phyloP scores from a whole-genome alignment of 64 coral and sea anemone species.

The Actinia tenebrosa region DNA sequence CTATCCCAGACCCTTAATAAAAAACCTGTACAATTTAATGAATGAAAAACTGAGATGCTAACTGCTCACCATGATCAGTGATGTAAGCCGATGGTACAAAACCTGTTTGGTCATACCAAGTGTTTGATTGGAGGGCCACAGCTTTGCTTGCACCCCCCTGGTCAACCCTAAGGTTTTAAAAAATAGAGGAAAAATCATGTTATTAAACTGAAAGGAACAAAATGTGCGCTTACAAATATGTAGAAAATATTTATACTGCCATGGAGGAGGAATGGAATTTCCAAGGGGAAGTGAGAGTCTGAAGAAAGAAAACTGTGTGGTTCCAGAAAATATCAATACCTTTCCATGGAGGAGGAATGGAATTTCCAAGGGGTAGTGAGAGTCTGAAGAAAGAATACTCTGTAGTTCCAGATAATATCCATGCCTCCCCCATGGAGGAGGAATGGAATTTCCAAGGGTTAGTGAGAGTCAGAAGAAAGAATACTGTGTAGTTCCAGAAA shows the following conservation, averaged over 20 bases:
- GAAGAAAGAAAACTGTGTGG: neutral
- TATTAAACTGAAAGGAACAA: neutral
- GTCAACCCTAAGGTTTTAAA: conserved; percentile 29
- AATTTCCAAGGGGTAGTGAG: too few relatives aligned
- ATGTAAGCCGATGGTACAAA: conserved; percentile 47
- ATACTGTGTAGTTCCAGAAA: neutral
- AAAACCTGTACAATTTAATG: too few relatives aligned
- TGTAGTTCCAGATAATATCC: too few relatives aligned
- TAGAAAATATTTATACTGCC: too few relatives aligned
- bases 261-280: too few relatives aligned
- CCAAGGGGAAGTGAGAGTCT: too few relatives aligned
- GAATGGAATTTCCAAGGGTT: neutral
- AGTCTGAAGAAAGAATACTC: too few relatives aligned
- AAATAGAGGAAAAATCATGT: neutral
- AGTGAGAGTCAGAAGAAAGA: neutral
- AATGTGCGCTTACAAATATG: too few relatives aligned
- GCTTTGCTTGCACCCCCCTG: conserved; percentile 13
- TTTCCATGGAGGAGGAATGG: neutral
- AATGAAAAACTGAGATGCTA: too few relatives aligned
- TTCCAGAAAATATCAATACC: neutral
- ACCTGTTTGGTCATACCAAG: conserved; percentile 47
- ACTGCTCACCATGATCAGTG: conserved; percentile 43
- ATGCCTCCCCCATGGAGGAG: too few relatives aligned
- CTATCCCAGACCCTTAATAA: too few relatives aligned
- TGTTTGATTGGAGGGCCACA: conserved; percentile 64